A percentile compares a stretch with the other conserved stretches of the same genome.
These are phyloP conservation scores for Thymelicus sylvestris DNA, from an alignment of 2,888 invertebrate genomes.

Conservation along the genomic window DNA sequence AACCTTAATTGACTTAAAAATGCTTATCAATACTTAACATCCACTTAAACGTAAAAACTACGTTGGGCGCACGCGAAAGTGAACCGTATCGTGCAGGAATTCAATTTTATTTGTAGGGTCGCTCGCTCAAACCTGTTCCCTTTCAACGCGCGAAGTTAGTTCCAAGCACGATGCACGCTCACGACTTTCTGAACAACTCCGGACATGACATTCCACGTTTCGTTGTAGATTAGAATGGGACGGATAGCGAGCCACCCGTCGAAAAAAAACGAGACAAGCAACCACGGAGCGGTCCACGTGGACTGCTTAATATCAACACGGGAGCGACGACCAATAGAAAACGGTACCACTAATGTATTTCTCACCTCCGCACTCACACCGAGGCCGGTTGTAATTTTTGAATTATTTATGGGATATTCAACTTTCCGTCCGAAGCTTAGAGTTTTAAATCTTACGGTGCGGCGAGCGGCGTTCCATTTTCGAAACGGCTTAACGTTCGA, in stretches of 20 bases:
- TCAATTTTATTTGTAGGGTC: slow-evolving; percentile 49
- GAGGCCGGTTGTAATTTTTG: slow-evolving; percentile 71
- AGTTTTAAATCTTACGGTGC: slow-evolving; percentile 65
- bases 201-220: slow-evolving; percentile 85
- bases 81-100: slow-evolving; percentile 50
- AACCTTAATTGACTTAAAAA: slow-evolving; percentile 85
- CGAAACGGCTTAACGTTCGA: slow-evolving; percentile 70
- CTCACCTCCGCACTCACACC: slow-evolving; percentile 85
- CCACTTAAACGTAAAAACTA: slow-evolving; percentile 51
- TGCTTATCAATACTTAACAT: slow-evolving; percentile 77
- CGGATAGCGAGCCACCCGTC: slow-evolving; percentile 74
- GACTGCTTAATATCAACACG: slow-evolving; percentile 84
- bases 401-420: slow-evolving; percentile 68
- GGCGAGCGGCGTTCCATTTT: slow-evolving; percentile 63
- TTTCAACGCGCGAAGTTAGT: slow-evolving; percentile 61
- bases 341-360: slow-evolving; percentile 85
- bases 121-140: slow-evolving; percentile 56
- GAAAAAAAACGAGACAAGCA: slow-evolving; percentile 82
- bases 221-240: slow-evolving; percentile 84
- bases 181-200: slow-evolving; percentile 85
- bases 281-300: slow-evolving; percentile 82
- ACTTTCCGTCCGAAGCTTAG: slow-evolving; percentile 60
- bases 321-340: slow-evolving; percentile 84
- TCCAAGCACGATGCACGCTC: slow-evolving; percentile 84
- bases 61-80: slow-evolving; percentile 46